Base-by-base conservation (phyloP, 2,888 invertebrate species). In the Diloba caeruleocephala region DNA sequence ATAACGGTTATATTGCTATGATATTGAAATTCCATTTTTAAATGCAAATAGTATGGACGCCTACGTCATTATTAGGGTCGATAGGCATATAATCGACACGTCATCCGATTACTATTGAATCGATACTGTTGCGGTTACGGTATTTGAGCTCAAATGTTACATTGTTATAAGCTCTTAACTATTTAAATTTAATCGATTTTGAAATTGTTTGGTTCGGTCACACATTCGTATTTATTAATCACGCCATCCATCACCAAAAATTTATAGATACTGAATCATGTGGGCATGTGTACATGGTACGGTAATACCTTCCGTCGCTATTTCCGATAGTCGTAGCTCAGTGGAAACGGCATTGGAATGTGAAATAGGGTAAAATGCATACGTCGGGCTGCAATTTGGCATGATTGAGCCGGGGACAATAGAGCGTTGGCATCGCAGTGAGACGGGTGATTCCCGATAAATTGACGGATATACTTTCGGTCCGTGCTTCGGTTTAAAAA, bases 361-460 rank as follows among this genome's bases (percentile, higher is more conserved):
- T 85, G 80, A 88, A 89, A 86, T 84, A 73, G 80, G 83, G 82
- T 84, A 83, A 86, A 87, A 85, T 82, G 81, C 83, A 82, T 79
- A 67, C 78, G 76, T 73, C 68, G 72, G 56, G 50, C 66, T 78
- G 81, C 87, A 85, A 88, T 88, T 88, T 85, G 78, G 76, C 81
- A 82, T 86, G 89, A 89, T 88, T 87, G 87, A 85, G 82, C 78
- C 71, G 48, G 59, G 73, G 58, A 79, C 75, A 82, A 81, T 81
- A 72, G 79, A 74, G 65, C 67, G 62, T 33, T 45, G 64, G 49
- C 56, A 33, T 64, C 67, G 74, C 66, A 25, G 48, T 53, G 61
- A 65, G 61, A 56, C 53, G 62, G 58, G 64, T 58, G 64, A 72
- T 69, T 62, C 64, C 41, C 71, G 73, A 75, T 74, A 76, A 79